These are phyloP conservation scores for Neuroscelio doddi DNA, from an alignment of 2,888 invertebrate genomes.

Conservation along the genomic window DNA sequence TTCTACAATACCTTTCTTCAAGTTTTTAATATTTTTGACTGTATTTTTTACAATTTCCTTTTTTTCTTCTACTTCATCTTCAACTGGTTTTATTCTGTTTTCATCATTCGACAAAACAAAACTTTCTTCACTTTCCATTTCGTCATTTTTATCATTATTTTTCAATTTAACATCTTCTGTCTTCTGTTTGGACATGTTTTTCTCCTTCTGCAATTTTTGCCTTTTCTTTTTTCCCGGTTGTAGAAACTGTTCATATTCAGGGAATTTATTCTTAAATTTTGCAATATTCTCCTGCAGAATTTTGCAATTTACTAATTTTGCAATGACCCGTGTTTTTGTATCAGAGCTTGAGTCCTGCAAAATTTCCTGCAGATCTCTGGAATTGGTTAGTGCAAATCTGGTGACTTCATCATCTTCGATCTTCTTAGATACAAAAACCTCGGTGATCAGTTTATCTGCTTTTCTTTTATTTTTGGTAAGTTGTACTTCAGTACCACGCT, in stretches of 20 bases:
- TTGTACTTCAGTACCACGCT: constrained; percentile 59
- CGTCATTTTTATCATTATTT: neutral
- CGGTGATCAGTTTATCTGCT: constrained; percentile 56
- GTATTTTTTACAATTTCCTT: too few relatives aligned
- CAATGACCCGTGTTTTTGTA: constrained; percentile 51
- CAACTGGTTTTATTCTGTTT: neutral
- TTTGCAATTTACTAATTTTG: constrained; percentile 54
- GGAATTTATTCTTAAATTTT: constrained; percentile 60
- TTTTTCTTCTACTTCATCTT: constrained; percentile 16
- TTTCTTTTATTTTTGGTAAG: constrained; percentile 57
- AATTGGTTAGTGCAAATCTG: constrained; percentile 57
- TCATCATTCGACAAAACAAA: neutral
- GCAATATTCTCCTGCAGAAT: constrained; percentile 51
- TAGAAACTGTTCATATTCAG: constrained; percentile 54
- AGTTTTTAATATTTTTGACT: too few relatives aligned
- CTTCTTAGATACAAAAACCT: constrained; percentile 59
- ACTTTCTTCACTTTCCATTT: neutral
- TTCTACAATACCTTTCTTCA: constrained; percentile 5
- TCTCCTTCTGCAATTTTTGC: constrained; percentile 39
- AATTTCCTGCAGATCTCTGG: constrained; percentile 47
- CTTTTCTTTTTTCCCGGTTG: constrained; percentile 49
- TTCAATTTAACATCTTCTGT: constrained; percentile 4
- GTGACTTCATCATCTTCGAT: constrained; percentile 64
- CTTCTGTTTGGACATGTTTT: constrained; percentile 31
- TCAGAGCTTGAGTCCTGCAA: constrained; percentile 48